phyloP scores from a whole-genome alignment of 2,888 invertebrate genomes.

The Gibbula magus region DNA sequence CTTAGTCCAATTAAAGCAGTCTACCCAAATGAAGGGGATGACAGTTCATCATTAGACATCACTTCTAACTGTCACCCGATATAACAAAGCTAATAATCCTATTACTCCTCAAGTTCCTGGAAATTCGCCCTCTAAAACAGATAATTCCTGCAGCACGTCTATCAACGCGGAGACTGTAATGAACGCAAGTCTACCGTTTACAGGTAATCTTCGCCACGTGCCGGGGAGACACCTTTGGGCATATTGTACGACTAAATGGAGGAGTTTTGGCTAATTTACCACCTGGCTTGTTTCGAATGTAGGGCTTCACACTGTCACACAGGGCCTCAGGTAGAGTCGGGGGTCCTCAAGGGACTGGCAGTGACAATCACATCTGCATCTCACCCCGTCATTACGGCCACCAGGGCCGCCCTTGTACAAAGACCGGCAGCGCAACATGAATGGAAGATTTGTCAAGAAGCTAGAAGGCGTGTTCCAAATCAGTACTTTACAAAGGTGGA shows the following conservation, averaged over 20 bases:
- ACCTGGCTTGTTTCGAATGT: constrained; percentile 21
- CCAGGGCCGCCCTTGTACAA: constrained; percentile 9
- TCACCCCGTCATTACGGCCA: constrained; percentile 17
- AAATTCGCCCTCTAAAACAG: constrained; percentile 1
- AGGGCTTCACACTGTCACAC: constrained; percentile 13
- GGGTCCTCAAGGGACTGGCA: constrained; percentile 18
- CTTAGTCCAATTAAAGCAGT: constrained; percentile 10
- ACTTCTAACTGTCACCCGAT: constrained; percentile 19
- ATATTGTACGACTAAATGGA: constrained; percentile 20
- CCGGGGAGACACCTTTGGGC: constrained; percentile 17
- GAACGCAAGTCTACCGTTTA: constrained; percentile 24
- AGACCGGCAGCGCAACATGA: constrained; percentile 7
- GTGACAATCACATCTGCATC: constrained; percentile 24
- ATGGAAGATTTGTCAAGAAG: constrained; percentile 25
- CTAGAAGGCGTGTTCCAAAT: constrained; percentile 21
- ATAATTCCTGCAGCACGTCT: constrained; percentile 19
- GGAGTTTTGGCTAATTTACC: constrained; percentile 22
- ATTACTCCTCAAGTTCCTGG: constrained; percentile 18
- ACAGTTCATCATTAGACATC: constrained; percentile 18
- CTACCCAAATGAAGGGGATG: neutral
- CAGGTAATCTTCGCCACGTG: constrained; percentile 21
- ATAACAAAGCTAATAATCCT: constrained; percentile 21
- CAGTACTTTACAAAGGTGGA: constrained; percentile 20
- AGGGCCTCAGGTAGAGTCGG: constrained; percentile 1
- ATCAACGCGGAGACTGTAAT: constrained; percentile 12